These are phyloP conservation scores for Pharmacophagus antenor DNA, from an alignment of 2,888 invertebrate genomes.

Conservation along the genomic window DNA sequence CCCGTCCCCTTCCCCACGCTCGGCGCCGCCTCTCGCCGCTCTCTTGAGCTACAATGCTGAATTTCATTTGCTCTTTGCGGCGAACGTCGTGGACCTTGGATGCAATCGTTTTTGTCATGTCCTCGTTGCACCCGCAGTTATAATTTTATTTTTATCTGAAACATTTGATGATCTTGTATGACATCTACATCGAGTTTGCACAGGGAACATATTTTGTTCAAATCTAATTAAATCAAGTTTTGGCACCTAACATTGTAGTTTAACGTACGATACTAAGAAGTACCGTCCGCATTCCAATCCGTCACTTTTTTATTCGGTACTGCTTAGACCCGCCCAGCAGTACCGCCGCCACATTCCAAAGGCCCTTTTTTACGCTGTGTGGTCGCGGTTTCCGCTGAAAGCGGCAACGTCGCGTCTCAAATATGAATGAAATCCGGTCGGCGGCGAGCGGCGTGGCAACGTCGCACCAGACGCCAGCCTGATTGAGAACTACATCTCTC, in stretches of 20 bases:
- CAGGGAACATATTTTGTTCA: not conserved
- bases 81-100: constrained; percentile 49
- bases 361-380: constrained; percentile 79
- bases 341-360: constrained; percentile 78
- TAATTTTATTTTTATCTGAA: constrained; percentile 20
- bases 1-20: constrained; percentile 76
- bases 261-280: constrained; percentile 41
- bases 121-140: constrained; percentile 24
- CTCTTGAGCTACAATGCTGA: constrained; percentile 72
- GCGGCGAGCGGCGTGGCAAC: constrained; percentile 72
- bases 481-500: constrained; percentile 78
- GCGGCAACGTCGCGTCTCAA: constrained; percentile 79
- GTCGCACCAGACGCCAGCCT: constrained; percentile 73
- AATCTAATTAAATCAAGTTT: constrained; percentile 6
- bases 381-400: constrained; percentile 80
- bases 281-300: constrained; percentile 68
- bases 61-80: constrained; percentile 73
- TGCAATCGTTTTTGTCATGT: constrained; percentile 40
- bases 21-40: constrained; percentile 74
- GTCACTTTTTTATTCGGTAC: constrained; percentile 69
- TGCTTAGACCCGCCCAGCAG: constrained; percentile 72
- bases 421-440: constrained; percentile 81
- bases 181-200: not conserved
- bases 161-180: not conserved
- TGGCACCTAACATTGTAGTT: constrained; percentile 31